Conservation (phyloP, 2,797 vertebrate genomes). For the Urocyon cinereoargenteus region DNA sequence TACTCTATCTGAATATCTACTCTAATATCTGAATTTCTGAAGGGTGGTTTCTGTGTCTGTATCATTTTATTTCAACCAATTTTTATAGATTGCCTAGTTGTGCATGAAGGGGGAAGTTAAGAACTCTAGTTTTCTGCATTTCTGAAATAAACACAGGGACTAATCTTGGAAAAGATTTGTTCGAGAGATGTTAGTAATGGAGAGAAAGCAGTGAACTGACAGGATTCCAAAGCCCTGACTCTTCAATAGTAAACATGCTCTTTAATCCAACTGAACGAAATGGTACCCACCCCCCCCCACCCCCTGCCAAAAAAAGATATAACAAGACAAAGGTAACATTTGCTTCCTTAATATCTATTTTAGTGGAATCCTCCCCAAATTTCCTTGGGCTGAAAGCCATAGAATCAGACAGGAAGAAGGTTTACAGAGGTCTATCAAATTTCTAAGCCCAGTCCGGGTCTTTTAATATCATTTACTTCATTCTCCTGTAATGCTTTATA, state of each 20-base stretch:
- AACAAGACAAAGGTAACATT: background rate
- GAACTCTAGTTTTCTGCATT: background rate
- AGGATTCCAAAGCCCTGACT: background rate
- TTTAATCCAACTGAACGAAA: background rate
- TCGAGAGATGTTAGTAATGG: background rate
- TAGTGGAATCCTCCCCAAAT: background rate
- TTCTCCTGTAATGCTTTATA: background rate
- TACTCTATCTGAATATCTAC: too few species aligned
- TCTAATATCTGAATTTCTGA: background rate
- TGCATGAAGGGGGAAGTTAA: background rate
- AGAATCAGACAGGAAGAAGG: background rate
- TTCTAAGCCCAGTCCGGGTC: background rate
- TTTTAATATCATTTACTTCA: background rate
- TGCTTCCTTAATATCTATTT: constrained; percentile 4
- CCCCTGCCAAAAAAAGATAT: background rate
- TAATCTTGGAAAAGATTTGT: background rate
- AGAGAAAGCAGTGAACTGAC: background rate
- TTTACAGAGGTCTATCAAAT: background rate
- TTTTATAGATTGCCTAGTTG: background rate
- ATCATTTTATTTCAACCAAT: constrained; percentile 31
- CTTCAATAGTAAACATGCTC: background rate
- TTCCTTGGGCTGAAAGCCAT: background rate
- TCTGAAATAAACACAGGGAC: constrained; percentile 17
- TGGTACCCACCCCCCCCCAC: background rate
- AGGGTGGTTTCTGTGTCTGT: background rate